Percentiles rank a stretch among this genome's conserved stretches.
phyloP scores from a whole-genome alignment of 2,888 invertebrate genomes.

The Nematopogon swammerdamellus region DNA sequence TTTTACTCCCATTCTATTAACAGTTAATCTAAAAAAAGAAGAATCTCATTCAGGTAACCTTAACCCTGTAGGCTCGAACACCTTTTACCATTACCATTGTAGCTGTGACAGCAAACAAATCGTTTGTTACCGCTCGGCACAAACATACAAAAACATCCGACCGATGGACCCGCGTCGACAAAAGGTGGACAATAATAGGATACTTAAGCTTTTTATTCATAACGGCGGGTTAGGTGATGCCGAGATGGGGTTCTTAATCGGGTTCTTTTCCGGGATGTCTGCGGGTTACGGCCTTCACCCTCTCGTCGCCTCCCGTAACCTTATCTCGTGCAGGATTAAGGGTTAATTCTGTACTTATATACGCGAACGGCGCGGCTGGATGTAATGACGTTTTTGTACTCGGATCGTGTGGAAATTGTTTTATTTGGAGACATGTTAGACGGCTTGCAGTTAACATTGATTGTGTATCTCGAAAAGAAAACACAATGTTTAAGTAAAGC shows the following conservation, averaged over 20 bases:
- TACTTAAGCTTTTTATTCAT: neutral
- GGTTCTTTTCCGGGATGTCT: neutral
- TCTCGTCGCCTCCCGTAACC: neutral
- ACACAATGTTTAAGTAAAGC: too few species aligned
- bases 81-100: neutral
- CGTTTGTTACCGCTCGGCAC: conserved; percentile 26
- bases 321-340: neutral
- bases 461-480: too few species aligned
- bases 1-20: conserved; percentile 23
- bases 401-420: too few species aligned
- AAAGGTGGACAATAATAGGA: neutral
- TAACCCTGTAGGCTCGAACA: neutral
- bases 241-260: neutral
- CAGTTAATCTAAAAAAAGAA: conserved; percentile 36
- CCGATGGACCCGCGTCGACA: neutral
- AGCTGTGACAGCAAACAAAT: conserved; percentile 47
- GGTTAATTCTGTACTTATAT: neutral
- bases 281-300: neutral
- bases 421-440: too few species aligned
- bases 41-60: conserved; percentile 9
- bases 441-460: too few species aligned
- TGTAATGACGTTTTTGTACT: neutral
- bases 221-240: neutral
- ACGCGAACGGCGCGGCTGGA: neutral
- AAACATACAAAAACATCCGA: neutral